Base-by-base conservation (phyloP, 2,113 vertebrate genomes). In the Lasiurus cinereus region DNA sequence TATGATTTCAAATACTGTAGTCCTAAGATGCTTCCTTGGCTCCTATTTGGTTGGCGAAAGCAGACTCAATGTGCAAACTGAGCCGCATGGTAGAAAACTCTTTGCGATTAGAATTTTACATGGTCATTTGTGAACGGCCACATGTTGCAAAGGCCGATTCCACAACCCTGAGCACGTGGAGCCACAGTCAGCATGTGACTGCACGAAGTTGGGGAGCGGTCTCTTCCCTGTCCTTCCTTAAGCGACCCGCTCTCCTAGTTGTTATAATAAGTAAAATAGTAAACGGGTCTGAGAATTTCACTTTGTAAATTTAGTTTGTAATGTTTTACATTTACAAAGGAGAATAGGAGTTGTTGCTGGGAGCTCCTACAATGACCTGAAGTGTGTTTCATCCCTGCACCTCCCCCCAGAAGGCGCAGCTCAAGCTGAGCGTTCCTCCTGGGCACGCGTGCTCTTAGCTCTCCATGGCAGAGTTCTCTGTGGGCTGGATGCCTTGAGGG, bases 381-480 rank as follows among this genome's bases (percentile, higher is more conserved):
- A 19, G 18, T 54, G 52, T 54, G 18, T 19, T 21, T 54, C 19
- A 19, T 19, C 52, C 15, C 50, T 18, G 15, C 50, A 5, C 50
- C 50, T 6, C 16, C 50, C 50, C 15, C 56, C 56, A 3, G 22
- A 22, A 22, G 21, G 56, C 2, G 9, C 8, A 11, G 0, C 82
- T 43, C 31, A 27, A 3, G 7, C 27, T 2, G 13, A 31, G 39
- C 19, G 11, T 48, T 21, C 24, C 62, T 50, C 11, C 0, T 6
- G 33, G 80, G 29, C 11, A 59, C 13, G 3, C 21, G 5, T 3
- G 14, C n/a, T 14, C 31, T 15, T 11, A 19, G 29, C 1, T 2
- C 1, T 2, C 19, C 46, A 50, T 4, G 0, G 16, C 3, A 21
- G 52, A 52, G 43, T 2, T 1, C 13, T 79, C 43, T 24, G 2